Evolutionary conservation across 2,888 invertebrate genomes (phyloP), one percentile per base, ranked within the genome.

Genomic region (Amblyjoppa fuscipennis): DNA sequence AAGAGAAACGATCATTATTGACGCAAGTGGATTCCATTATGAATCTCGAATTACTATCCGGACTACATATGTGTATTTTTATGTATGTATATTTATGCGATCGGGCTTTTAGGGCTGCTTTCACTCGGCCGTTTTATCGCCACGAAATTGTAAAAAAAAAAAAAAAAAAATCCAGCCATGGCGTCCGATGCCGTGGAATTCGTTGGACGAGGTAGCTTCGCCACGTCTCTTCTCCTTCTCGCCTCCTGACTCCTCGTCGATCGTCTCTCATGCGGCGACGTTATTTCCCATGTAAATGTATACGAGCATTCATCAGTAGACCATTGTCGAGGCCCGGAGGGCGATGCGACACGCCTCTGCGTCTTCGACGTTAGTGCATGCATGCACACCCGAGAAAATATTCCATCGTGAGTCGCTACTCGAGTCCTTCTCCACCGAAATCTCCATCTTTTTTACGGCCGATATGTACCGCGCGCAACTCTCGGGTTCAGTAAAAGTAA

Each of bases 251-350:
- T 64, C 11, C n/a, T 64, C 90, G 89, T 88, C 89, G 89, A 89
- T 89, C 88, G 87, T 89, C 86, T 88, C 86, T 83, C 80, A 81
- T 81, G 80, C 87, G 87, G 83, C 86, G 87, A 88, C 74, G 88
- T 89, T 90, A 93, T 93, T 93, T 93, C 90, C 91, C 91, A 93
- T 93, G 93, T 93, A 93, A 93, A 93, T 93, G 90, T 93, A 93
- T 93, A 93, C 93, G 91, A 89, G 91, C 91, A 92, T 93, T 93
- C 93, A 92, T 93, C 93, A 93, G 90, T 64, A 45, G 83, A 83
- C 86, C 78, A 86, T 86, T 86, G 86, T 86, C 83, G 77, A 78
- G 74, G 56, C 77, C 70, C 81, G 64, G 78, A 89, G 90, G 89
- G 92, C 90, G 92, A 92, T 92, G 92, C 91, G 90, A 91, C 90